phyloP scores from a whole-genome alignment of 1,140 invertebrate species.

The Hermetia illucens region DNA sequence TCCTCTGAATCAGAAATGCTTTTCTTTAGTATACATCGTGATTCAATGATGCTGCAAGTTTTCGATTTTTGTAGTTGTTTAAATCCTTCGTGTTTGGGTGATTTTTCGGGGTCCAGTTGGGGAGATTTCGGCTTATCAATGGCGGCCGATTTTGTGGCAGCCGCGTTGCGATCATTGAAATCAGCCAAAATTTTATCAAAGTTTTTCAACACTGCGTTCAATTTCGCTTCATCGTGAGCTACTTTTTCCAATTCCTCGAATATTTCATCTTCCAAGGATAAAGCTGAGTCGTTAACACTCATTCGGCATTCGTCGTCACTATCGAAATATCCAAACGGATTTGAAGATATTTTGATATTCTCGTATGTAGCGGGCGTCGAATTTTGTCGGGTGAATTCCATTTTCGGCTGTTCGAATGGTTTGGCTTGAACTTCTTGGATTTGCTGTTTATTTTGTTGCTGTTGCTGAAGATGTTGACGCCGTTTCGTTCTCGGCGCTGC shows the following conservation, averaged over 20 bases:
- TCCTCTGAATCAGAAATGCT: slow-evolving; percentile 6
- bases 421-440: no score
- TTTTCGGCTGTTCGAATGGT: no score
- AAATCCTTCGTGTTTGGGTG: no score
- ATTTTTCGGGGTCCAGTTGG: no score
- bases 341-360: background rate
- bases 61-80: slow-evolving; percentile 42
- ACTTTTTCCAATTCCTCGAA: slow-evolving; percentile 31
- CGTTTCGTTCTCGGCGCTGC: no score
- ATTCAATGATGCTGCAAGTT: slow-evolving; percentile 46
- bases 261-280: slow-evolving; percentile 27
- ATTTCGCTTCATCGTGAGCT: slow-evolving; percentile 35
- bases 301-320: slow-evolving; percentile 18
- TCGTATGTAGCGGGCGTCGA: no score
- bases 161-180: slow-evolving; percentile 30
- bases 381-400: no score
- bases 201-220: slow-evolving; percentile 43
- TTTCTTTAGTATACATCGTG: slow-evolving; percentile 43
- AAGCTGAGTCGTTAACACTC: slow-evolving; percentile 19
- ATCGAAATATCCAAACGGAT: slow-evolving; percentile 15
- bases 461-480: no score
- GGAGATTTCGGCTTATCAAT: no score
- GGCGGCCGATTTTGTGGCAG: background rate
- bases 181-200: slow-evolving; percentile 42
- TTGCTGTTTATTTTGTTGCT: no score